These are phyloP conservation scores for Tangara arthus DNA, from an alignment of 2,797 vertebrate species.

Conservation along the genomic window DNA sequence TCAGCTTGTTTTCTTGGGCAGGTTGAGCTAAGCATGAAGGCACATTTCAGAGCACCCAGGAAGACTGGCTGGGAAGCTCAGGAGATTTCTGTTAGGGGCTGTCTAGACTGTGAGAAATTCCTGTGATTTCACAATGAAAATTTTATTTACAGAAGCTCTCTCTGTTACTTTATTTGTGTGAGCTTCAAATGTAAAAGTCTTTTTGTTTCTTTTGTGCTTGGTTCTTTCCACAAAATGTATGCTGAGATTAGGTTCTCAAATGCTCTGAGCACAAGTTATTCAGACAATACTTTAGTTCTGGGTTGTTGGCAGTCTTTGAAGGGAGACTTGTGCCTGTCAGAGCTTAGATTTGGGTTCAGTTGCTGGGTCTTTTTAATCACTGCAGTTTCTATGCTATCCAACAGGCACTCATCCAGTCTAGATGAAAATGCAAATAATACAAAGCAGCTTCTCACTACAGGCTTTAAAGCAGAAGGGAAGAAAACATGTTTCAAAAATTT, in stretches of 20 bases:
- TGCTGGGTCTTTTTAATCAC: conserved; percentile 29
- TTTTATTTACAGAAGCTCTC: background rate
- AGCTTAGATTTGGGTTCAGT: conserved; percentile 33
- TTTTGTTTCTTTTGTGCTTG: background rate
- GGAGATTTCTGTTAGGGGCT: background rate
- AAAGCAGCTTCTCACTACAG: conserved; percentile 23
- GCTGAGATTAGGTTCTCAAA: conserved; percentile 20
- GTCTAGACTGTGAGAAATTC: background rate
- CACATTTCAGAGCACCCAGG: background rate
- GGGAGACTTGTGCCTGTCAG: conserved; percentile 31
- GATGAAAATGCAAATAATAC: conserved; percentile 52
- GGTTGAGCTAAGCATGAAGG: background rate
- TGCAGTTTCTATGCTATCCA: conserved; percentile 16
- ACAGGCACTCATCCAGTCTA: conserved; percentile 14
- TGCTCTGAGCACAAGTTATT: background rate
- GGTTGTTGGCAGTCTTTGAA: conserved; percentile 23
- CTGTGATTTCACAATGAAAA: background rate
- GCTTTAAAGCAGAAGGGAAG: background rate
- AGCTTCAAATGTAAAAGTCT: background rate
- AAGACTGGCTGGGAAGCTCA: background rate
- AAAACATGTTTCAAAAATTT: background rate
- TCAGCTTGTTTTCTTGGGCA: background rate
- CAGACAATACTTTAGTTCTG: conserved; percentile 42
- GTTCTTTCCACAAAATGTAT: background rate
- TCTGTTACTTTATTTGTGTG: background rate